Conservation (phyloP, 2,797 vertebrate genomes). For the Pteronotus mesoamericanus region DNA sequence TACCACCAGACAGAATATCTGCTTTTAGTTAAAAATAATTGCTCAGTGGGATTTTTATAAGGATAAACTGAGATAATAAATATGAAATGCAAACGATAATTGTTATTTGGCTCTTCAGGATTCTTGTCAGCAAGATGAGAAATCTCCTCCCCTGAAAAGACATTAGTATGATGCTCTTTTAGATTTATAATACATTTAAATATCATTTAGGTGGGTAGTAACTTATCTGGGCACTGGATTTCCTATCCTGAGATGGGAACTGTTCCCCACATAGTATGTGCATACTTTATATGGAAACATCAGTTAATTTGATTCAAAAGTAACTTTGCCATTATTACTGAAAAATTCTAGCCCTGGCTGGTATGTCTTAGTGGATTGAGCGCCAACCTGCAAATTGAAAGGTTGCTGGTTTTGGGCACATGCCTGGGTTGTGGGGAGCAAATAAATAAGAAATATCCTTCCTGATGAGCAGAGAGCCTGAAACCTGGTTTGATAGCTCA, state of each 20-base stretch:
- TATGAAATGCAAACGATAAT: conserved; percentile 69
- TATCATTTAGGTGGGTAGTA: conserved; percentile 52
- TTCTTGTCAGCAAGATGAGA: conserved; percentile 71
- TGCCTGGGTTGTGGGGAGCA: neutral
- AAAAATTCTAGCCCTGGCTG: neutral
- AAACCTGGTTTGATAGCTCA: conserved; percentile 21
- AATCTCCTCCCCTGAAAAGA: conserved; percentile 72
- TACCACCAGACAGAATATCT: neutral
- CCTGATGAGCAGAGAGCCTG: conserved; percentile 22
- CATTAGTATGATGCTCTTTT: conserved; percentile 66
- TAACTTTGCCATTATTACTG: neutral
- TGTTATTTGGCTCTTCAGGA: conserved; percentile 72
- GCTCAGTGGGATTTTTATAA: conserved; percentile 49
- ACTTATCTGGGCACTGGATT: conserved; percentile 11
- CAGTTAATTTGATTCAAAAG: neutral
- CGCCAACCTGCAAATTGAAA: neutral
- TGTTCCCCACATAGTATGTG: neutral
- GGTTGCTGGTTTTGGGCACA: no score
- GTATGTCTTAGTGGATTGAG: neutral
- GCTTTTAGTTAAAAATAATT: conserved; percentile 35
- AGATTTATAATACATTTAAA: conserved; percentile 60
- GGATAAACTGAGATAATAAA: conserved; percentile 44
- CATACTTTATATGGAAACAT: conserved; percentile 45
- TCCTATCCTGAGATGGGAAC: neutral
- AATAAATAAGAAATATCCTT: conserved; percentile 17